Evolutionary conservation across 2,888 invertebrate genomes (phyloP).

Genomic region (Luperina testacea): DNA sequence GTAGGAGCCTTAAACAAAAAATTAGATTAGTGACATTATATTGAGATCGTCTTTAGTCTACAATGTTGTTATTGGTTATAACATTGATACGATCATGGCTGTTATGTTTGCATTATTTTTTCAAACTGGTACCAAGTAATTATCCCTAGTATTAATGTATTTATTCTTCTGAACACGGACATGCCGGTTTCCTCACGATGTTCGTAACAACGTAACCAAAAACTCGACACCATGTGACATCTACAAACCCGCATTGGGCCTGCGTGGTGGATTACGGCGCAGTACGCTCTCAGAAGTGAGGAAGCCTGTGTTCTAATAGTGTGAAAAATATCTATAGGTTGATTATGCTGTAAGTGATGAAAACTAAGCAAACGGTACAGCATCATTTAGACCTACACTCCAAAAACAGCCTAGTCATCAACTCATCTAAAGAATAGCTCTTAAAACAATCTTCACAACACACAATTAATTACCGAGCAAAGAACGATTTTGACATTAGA

Average conservation of each 20-base stretch:
- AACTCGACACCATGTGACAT: neutral
- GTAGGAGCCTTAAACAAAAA: neutral
- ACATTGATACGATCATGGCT: neutral
- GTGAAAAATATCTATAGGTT: neutral
- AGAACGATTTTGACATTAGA: constrained; percentile 73
- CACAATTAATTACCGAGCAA: constrained; percentile 41
- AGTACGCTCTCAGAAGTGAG: neutral
- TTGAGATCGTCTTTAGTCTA: neutral
- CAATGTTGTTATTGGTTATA: neutral
- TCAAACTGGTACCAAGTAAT: neutral
- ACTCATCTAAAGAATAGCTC: constrained; percentile 15
- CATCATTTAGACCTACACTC: neutral
- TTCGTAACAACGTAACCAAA: neutral
- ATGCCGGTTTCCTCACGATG: too few species aligned
- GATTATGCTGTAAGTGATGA: neutral
- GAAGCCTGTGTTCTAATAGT: neutral
- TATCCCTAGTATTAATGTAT: neutral
- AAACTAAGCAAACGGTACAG: neutral
- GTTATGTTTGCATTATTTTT: neutral
- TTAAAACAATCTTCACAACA: constrained; percentile 33
- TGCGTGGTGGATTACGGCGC: neutral
- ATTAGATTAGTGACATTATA: too few species aligned
- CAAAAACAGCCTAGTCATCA: neutral
- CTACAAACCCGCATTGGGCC: neutral
- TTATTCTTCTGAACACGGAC: too few species aligned